Conservation (phyloP, 2,113 vertebrate species). For the Gadus chalcogrammus region DNA sequence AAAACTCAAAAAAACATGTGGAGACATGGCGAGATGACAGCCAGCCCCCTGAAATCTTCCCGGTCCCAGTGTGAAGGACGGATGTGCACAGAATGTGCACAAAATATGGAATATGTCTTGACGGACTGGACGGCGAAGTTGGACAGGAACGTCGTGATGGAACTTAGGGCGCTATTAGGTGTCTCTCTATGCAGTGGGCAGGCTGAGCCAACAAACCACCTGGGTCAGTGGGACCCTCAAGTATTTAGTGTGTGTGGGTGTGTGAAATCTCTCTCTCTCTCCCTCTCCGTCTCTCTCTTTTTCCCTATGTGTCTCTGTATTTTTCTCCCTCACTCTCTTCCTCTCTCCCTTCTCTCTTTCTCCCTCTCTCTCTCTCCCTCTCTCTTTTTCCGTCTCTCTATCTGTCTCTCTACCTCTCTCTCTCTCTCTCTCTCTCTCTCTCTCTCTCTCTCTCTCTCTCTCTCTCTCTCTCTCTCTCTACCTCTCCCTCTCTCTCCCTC, state of each 20-base stretch:
- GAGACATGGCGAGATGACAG: conserved; percentile 19
- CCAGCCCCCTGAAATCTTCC: conserved; percentile 25
- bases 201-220: no score
- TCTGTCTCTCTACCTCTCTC: no score
- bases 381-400: no score
- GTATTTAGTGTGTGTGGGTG: no score
- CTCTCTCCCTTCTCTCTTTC: neutral
- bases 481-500: no score
- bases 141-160: no score
- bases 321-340: neutral
- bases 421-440: no score
- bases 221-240: conserved; percentile 12
- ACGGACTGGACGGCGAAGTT: no score
- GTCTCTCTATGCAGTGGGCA: no score
- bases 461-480: conserved; percentile 4
- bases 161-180: no score
- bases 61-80: conserved; percentile 38
- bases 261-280: conserved; percentile 8
- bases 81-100: conserved; percentile 39
- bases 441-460: neutral
- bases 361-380: neutral
- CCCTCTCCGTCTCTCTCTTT: neutral
- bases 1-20: conserved; percentile 24
- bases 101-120: no score
- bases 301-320: neutral